phyloP scores from a whole-genome alignment of 2,113 vertebrate species.

The Peromyscus polionotus region DNA sequence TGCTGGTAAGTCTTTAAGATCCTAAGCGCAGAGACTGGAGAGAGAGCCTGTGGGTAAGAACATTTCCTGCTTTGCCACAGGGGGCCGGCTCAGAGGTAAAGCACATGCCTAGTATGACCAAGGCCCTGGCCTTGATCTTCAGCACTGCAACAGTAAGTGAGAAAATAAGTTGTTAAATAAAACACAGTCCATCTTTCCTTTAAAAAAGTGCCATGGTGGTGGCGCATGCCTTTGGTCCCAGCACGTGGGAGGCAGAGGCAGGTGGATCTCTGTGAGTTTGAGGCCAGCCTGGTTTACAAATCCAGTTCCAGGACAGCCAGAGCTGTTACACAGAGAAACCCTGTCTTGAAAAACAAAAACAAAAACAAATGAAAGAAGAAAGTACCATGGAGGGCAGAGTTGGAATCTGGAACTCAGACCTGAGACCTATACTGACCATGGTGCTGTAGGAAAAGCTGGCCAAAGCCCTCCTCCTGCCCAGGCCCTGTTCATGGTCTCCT shows the following conservation, averaged over 20 bases:
- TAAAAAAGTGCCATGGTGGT: not conserved
- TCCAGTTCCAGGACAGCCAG: not conserved
- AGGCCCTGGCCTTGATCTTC: not conserved
- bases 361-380: not conserved
- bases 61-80: not conserved
- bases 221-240: not conserved
- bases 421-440: not conserved
- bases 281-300: not conserved
- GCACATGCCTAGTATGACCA: not conserved
- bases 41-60: not conserved
- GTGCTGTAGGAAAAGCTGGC: not conserved
- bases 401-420: not conserved
- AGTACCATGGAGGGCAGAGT: not conserved
- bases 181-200: slow-evolving; percentile 11
- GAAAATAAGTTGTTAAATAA: slow-evolving; percentile 16
- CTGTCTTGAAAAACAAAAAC: not conserved
- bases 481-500: fast-evolving
- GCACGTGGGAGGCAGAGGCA: not conserved
- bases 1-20: not conserved
- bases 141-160: not conserved
- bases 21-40: not conserved
- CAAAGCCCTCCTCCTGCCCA: not conserved
- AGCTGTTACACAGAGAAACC: not conserved
- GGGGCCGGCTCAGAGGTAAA: not conserved
- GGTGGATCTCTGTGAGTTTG: not conserved